Evolutionary conservation across 2,113 vertebrate species (phyloP), one percentile per base, ranked within the genome.

Genomic region (Panthera leo): DNA sequence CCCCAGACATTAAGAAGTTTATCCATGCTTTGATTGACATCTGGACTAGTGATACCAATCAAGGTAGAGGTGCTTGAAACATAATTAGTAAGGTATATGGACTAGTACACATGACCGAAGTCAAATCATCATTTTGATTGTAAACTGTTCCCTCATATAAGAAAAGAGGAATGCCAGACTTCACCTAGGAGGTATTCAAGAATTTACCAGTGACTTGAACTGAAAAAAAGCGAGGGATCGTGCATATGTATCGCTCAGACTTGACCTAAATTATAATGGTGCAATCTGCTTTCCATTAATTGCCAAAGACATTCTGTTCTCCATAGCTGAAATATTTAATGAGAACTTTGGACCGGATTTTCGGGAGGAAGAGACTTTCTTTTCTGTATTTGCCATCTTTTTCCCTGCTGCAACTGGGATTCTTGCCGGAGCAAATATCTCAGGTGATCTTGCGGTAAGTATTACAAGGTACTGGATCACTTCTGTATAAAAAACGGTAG

Each of bases 371-470:
- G 98, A 99, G 97, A 99, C 99, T 0, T 99, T 99, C 98, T 99
- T 99, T 98, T 99, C 99, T 0, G 99, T 99, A 0, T 99, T 99
- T 97, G 98, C 99, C 86, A 99, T 99, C 98, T 99, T 99, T 99
- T 99, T 99, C 98, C 99, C 99, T 85, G 99, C 99, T 89, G 99
- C 99, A 96, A 99, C 99, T 94, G 99, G 99, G 95, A 99, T 99
- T 98, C 98, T 99, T 98, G 99, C 99, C 68, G 99, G 99, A 96
- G 99, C 99, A 97, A 99, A 99, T 98, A 99, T 99, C 98, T 99
- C 99, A 67, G 99, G 99, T 98, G 99, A 99, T 98, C 99, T 99
- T 92, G 99, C 99, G 80, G 99, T 99, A 97, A 99, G 99, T 99
- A 95, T 92, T 51, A 23, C 34, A 34, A 92, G 96, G 42, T 70